Evolutionary conservation across 2,797 vertebrate species (phyloP), one percentile per base, ranked within the genome.

Genomic region (Enteromius fasciolatus): DNA sequence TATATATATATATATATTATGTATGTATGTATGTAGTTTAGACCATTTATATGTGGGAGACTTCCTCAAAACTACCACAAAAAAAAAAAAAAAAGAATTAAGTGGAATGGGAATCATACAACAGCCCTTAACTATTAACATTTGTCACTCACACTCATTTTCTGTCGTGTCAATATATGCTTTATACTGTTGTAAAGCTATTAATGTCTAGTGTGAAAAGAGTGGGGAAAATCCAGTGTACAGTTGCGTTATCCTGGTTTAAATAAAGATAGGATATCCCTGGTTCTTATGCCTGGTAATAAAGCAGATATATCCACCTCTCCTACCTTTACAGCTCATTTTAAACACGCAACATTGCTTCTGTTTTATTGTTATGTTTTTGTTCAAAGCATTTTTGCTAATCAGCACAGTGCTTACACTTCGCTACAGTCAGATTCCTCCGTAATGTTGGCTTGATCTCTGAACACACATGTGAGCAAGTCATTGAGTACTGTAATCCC

Each of bases 391-490:
- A 67, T 67, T 57, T 76, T 39, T 75, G 70, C 67, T 59, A 31
- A 11, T 57, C 3, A 2, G 50, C 64, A 76, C 50, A 44, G 63
- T 31, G 41, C 20, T 64, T 78, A 73, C 57, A 31, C 59, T 81
- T 17, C 5, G 9, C 61, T 52, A 41, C 63, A 33, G 48, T 31
- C 48, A 59, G 48, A 76, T 81, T 25, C 48, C 18, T 67, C 39
- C 48, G 23, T 82, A 54, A 76, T 67, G 61, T 75, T 54, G 39
- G 20, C 66, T 76, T 83, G 76, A 39, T 59, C 28, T 81, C 78
- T 66, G 70, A 86, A 68, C 74, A 82, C 80, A 76, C 25, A 18
- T 81, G 63, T 54, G 72, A 75, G 72, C 72, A 75, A 82, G 80
- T 67, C 74, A 70, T 69, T 61, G 74, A 77, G 20, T 73, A 70